phyloP scores from a whole-genome alignment of 2,113 vertebrate genomes.

The Zapornia atra region DNA sequence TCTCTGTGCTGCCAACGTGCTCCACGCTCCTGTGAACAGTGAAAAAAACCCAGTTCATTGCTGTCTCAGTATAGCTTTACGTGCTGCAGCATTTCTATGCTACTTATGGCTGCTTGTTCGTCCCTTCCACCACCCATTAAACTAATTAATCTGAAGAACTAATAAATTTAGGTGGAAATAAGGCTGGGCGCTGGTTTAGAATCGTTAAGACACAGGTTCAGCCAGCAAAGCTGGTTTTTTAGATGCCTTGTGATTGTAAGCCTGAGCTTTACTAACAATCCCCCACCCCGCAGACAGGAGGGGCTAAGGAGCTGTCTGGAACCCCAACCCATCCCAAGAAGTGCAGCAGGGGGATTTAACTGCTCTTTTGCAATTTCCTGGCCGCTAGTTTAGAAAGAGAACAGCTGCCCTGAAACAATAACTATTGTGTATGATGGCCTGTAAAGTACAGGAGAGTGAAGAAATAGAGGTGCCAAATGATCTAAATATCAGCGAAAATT shows the following conservation, averaged over 20 bases:
- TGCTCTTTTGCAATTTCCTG: neutral
- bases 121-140: neutral
- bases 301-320: neutral
- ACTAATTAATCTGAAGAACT: neutral
- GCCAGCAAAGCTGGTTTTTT: too few relatives aligned
- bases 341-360: neutral
- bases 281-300: neutral
- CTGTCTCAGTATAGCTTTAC: fast-evolving
- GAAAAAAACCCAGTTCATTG: fast-evolving
- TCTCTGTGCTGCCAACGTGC: neutral
- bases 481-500: neutral
- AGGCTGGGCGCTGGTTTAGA: neutral
- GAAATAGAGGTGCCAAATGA: neutral
- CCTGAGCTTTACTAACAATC: fast-evolving
- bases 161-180: neutral
- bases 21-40: neutral
- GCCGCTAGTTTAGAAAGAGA: neutral
- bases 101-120: neutral
- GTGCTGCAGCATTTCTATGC: neutral
- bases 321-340: neutral
- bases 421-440: neutral
- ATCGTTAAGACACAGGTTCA: too few relatives aligned
- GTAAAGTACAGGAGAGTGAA: neutral
- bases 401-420: neutral
- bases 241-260: too few relatives aligned